Percentiles rank a stretch among this genome's conserved stretches.
These are phyloP conservation scores for Hypercompe scribonia DNA, from an alignment of 2,888 invertebrate genomes.

Conservation along the genomic window DNA sequence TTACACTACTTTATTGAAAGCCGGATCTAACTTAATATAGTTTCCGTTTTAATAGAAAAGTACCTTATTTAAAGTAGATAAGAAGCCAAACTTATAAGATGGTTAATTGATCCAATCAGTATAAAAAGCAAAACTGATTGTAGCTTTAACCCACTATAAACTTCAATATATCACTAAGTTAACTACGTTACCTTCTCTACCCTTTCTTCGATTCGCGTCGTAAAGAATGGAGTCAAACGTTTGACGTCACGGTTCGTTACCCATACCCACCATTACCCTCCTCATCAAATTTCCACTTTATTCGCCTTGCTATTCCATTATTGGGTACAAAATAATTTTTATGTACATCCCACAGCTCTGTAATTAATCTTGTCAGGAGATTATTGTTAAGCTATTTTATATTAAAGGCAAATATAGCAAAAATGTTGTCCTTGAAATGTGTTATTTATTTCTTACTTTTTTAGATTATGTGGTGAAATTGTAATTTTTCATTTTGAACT, in stretches of 20 bases:
- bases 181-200: conserved; percentile 7
- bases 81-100: background rate
- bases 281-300: conserved; percentile 72
- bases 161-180: background rate
- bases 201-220: conserved; percentile 37
- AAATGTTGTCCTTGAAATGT: conserved; percentile 16
- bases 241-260: conserved; percentile 70
- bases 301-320: conserved; percentile 55
- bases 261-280: conserved; percentile 58
- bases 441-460: background rate
- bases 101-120: background rate
- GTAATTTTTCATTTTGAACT: background rate
- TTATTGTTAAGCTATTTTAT: conserved; percentile 35
- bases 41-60: background rate
- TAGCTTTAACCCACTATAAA: no score
- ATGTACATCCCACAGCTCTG: conserved; percentile 38
- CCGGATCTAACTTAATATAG: background rate
- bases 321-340: conserved; percentile 58
- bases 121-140: background rate
- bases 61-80: background rate
- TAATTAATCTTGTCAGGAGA: conserved; percentile 45
- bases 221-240: conserved; percentile 59
- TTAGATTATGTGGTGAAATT: background rate
- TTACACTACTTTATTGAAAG: background rate
- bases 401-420: conserved; percentile 12